Conservation (phyloP, 1,140 invertebrate genomes). For the Nomia melanderi region DNA sequence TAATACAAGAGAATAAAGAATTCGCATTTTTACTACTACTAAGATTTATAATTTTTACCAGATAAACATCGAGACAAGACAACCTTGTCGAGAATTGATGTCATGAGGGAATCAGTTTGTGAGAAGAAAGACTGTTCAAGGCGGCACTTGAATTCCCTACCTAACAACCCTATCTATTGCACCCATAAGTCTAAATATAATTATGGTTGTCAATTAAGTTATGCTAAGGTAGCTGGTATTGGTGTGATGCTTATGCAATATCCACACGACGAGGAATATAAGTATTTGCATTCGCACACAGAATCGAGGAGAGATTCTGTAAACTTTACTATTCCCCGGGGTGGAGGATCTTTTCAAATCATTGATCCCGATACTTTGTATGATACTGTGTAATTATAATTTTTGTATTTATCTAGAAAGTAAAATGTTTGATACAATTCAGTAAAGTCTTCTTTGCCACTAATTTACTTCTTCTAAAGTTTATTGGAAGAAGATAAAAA, state of each 20-base stretch:
- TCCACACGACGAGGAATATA: not conserved
- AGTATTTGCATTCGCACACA: constrained; percentile 14
- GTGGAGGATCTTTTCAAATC: constrained; percentile 49
- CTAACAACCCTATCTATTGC: too few species aligned
- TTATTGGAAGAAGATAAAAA: not conserved
- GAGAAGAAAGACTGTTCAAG: not conserved
- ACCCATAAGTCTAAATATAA: too few species aligned
- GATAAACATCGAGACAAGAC: not conserved
- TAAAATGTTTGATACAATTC: not conserved
- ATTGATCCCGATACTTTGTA: constrained; percentile 59
- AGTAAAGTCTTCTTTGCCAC: not conserved
- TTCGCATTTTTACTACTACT: not conserved
- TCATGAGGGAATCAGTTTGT: not conserved
- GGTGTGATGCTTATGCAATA: not conserved
- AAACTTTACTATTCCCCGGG: constrained; percentile 1
- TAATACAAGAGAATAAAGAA: not conserved
- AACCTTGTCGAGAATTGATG: not conserved
- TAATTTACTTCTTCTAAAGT: too few species aligned
- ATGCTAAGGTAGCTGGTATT: not conserved
- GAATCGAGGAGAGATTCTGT: not conserved
- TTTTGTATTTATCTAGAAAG: not conserved
- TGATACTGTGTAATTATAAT: constrained; percentile 10
- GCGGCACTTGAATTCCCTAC: too few species aligned
- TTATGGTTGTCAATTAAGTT: not conserved
- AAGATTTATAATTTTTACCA: not conserved